Evolutionary conservation across 64 coral and sea anemone species (phyloP), one percentile per base, ranked within the genome.

Genomic region (Exaiptasia diaphana): DNA sequence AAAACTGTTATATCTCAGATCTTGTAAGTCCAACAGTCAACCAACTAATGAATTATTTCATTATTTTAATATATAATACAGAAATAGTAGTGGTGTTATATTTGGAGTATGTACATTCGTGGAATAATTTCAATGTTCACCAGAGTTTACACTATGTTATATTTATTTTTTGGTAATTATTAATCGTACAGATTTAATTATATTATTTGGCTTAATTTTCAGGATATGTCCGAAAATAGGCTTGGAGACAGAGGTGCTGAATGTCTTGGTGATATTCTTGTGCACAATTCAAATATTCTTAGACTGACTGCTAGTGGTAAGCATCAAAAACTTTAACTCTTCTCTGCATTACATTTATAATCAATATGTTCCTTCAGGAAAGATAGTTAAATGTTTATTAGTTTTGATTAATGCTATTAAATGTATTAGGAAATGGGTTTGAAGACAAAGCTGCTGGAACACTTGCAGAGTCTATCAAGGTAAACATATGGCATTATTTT

Each of bases 1-100:
- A 99, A 99, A 99, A 99, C 57, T 99, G 95, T 38, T 99, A 99
- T 50, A 92, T 99, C 30, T 80, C 95, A 31, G 89, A 93, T 25
- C 59, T 99, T 50, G 95, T 99, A 78, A 77, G 85, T 61, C 4
- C 32, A 4, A 13, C 8, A 65, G n/a, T n/a, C n/a, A n/a, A n/a
- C n/a, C n/a, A n/a, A n/a, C n/a, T n/a, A n/a, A n/a, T n/a, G n/a
- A n/a, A n/a, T n/a, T n/a, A n/a, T n/a, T 52, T 39, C 7, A 53
- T 72, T 33, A 7, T 71, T n/a, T n/a, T n/a, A n/a, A n/a, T n/a
- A n/a, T n/a, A n/a, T n/a, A n/a, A n/a, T n/a, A n/a, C n/a, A n/a
- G n/a, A n/a, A n/a, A n/a, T n/a, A n/a, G n/a, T n/a, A n/a, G n/a
- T n/a, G n/a, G n/a, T n/a, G n/a, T n/a, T n/a, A n/a, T n/a, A n/a